Evolutionary conservation across 2,113 vertebrate genomes (phyloP).

Genomic region (Pimephales promelas): DNA sequence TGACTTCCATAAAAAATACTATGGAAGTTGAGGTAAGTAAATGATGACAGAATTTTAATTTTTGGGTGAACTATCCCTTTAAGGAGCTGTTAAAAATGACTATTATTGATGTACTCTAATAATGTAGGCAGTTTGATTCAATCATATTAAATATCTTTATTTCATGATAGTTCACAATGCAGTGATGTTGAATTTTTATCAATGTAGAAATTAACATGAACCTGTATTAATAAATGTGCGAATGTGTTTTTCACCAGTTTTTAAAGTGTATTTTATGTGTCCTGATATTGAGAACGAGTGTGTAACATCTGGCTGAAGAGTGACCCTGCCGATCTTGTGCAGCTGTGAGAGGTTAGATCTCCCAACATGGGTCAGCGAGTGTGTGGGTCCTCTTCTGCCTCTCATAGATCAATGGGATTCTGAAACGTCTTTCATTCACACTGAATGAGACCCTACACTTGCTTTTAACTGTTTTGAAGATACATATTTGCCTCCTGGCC

Average conservation of each 20-base stretch:
- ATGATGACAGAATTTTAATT: too few relatives aligned
- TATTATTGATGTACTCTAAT: neutral
- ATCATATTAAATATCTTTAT: neutral
- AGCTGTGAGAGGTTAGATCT: slow-evolving; percentile 76
- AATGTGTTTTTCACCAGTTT: neutral
- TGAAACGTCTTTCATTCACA: slow-evolving; percentile 22
- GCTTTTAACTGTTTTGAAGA: neutral
- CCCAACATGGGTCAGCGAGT: slow-evolving; percentile 70
- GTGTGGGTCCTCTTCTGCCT: slow-evolving; percentile 55
- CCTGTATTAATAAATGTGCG: neutral
- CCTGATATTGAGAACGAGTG: slow-evolving; percentile 65
- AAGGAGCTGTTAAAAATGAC: neutral
- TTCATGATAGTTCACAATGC: neutral
- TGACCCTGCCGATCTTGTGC: slow-evolving; percentile 71
- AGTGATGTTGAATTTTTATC: neutral
- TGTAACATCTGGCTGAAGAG: slow-evolving; percentile 73
- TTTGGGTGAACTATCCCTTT: too few relatives aligned
- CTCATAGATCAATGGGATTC: slow-evolving; percentile 26
- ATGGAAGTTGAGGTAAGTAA: too few relatives aligned
- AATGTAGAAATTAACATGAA: neutral
- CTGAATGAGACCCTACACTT: slow-evolving; percentile 1
- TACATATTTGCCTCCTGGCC: neutral
- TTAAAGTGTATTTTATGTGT: slow-evolving; percentile 35
- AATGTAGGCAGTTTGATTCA: neutral
- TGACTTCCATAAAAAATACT: too few relatives aligned